Percentiles rank a stretch among this genome's conserved stretches.
Conservation (phyloP, 35 echinoderm and acorn worm species). For the Apostichopus japonicus region DNA sequence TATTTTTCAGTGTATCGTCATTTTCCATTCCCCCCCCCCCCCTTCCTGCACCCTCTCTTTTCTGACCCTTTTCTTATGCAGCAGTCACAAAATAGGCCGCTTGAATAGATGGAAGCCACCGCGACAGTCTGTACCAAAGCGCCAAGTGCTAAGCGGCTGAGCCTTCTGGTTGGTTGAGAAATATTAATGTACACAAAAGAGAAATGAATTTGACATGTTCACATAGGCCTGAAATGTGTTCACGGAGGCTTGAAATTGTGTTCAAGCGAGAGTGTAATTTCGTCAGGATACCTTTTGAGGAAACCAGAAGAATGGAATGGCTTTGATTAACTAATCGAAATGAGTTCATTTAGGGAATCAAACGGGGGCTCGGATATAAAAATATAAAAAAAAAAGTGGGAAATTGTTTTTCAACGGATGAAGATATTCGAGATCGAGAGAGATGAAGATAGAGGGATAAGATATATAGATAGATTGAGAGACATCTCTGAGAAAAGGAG, state of each 20-base stretch:
- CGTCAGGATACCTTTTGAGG: slow-evolving; percentile 28
- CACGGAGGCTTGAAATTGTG: slow-evolving; percentile 58
- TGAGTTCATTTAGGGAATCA: slow-evolving; percentile 20
- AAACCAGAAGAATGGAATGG: not conserved
- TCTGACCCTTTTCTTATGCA: too few species aligned
- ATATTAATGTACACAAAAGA: slow-evolving; percentile 42
- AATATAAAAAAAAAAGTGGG: not conserved
- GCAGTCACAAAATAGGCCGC: not conserved
- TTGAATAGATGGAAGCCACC: not conserved
- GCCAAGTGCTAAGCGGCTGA: not conserved
- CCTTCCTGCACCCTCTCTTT: too few species aligned
- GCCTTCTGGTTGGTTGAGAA: not conserved
- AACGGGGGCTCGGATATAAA: not conserved
- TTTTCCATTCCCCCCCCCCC: too few species aligned
- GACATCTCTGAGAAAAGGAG: not conserved
- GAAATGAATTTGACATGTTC: slow-evolving; percentile 51
- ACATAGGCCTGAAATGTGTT: slow-evolving; percentile 49
- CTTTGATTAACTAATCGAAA: slow-evolving; percentile 53
- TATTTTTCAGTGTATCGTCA: not conserved
- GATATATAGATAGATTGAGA: not conserved
- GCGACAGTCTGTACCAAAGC: not conserved
- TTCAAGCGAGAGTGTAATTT: slow-evolving; percentile 55
- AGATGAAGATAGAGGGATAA: not conserved
- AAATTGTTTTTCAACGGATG: slow-evolving; percentile 29
- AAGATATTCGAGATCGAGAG: not conserved